Percentiles rank a stretch among this genome's conserved stretches.
phyloP scores from a whole-genome alignment of 2,797 vertebrate genomes.

The Cynodonichthys magdalenae region DNA sequence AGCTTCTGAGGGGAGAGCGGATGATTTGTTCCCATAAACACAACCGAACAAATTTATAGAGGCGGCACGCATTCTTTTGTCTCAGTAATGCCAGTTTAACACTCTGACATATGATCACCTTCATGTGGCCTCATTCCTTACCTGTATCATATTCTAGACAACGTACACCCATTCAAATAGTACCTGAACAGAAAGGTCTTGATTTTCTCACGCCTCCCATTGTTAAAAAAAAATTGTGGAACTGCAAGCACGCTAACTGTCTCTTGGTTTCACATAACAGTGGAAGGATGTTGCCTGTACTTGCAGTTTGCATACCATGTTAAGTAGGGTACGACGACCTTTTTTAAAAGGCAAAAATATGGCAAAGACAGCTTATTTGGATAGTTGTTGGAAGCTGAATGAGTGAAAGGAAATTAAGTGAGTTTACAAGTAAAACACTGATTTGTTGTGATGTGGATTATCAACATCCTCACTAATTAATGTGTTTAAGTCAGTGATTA shows the following conservation, averaged over 20 bases:
- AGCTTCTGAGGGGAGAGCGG: constrained; percentile 35
- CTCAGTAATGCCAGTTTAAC: constrained; percentile 52
- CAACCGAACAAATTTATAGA: constrained; percentile 15
- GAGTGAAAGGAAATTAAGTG: not conserved
- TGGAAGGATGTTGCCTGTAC: not conserved
- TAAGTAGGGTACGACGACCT: too few relatives aligned
- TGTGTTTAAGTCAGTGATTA: too few relatives aligned
- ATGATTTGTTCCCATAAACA: constrained; percentile 50
- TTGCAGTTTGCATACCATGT: not conserved
- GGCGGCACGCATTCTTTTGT: constrained; percentile 54
- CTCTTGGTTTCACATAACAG: not conserved
- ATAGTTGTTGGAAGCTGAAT: not conserved
- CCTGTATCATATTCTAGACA: constrained; percentile 20
- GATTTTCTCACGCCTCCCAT: not conserved
- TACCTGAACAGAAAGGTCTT: constrained; percentile 26
- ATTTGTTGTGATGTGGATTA: constrained; percentile 8
- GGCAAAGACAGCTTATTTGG: not conserved
- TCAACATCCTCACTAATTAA: constrained; percentile 20
- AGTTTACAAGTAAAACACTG: too few relatives aligned
- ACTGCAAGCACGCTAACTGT: not conserved
- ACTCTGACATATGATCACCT: constrained; percentile 55
- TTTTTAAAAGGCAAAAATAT: too few relatives aligned
- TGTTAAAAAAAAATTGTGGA: not conserved
- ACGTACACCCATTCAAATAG: constrained; percentile 22
- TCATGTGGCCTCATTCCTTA: constrained; percentile 37